Evolutionary conservation across 2,888 invertebrate species (phyloP), one percentile per base, ranked within the genome.

Genomic region (Agonopterix arenella): DNA sequence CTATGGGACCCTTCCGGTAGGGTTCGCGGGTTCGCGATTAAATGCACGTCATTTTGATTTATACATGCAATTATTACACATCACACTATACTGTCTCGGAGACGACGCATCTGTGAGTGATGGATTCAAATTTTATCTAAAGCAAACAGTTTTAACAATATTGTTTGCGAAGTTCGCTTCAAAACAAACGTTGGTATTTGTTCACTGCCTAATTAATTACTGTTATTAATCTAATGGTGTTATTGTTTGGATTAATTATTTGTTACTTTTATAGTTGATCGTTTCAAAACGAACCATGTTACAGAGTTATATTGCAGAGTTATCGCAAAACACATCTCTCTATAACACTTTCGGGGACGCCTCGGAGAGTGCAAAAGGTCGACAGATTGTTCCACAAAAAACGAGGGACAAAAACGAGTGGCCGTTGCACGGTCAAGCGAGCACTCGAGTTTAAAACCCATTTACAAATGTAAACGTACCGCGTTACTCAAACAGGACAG

Each of bases 41-140:
- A 80, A 79, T 70, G 78, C 70, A 75, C 76, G 81, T 79, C 84
- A 80, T 77, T 85, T 81, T 86, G 86, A 86, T 85, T 85, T 84
- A 86, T 86, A 67, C 61, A 59, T 59, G 70, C 76, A 76, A 81
- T 83, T 78, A 81, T 77, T 78, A 75, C 65, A 68, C 68, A 68
- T 67, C 62, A 61, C 60, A 64, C 55, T 58, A 59, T 60, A 61
- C 46, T 51, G 47, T 47, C 56, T 56, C 54, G 58, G 58, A 52
- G 57, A 50, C 42, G 51, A 11, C 44, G 11, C 46, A 18, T 28
- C 28, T 28, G 28, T 28, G 18, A 18, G 28, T 28, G 18, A 18
- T 37, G 18, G 52, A 56, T 51, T 58, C 55, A 51, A 52, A 60
- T 57, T 53, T 51, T 54, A 54, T 52, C 52, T 53, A 56, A 59